Base-by-base conservation (phyloP, 2,113 vertebrate genomes). In the Saguinus imperator region DNA sequence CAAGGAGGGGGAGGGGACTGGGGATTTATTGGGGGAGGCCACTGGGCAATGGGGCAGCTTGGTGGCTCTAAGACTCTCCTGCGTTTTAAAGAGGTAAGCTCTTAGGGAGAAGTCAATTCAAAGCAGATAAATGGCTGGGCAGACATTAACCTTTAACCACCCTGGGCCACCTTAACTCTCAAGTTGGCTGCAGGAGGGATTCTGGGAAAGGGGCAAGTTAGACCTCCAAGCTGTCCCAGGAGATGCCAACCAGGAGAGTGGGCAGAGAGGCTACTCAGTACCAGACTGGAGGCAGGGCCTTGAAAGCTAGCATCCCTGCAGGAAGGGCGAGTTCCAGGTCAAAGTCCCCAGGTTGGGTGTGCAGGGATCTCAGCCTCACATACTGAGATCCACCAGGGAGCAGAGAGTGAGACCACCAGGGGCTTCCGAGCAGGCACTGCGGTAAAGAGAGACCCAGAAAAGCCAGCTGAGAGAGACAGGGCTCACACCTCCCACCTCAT, bases 1-100 rank as follows among this genome's bases (percentile, higher is more conserved):
- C 98, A 97, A 97, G 92, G 98, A 97, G 10, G 35, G 95, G 95
- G 6, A 58, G 0, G 0, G 3, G 40, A 40, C 70, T 55, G 83
- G 48, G 88, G 94, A 83, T 40, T 96, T 88, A 89, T 45, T 48
- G 66, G 17, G 82, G 13, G 45, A 82, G 86, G 86, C 4, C 77
- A 0, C 45, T 3, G 35, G 45, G 23, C 87, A 16, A 4, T 1
- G 75, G 58, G 48, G 37, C 27, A 16, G 77, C 57, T 40, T 20
- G 3, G 13, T 11, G 87, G 45, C 40, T 55, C 32, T 3, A 64
- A 84, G 91, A 40, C 13, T 29, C n/a, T 87, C 43, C 76, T 88
- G 76, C 8, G 23, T 97, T 95, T 96, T 89, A 89, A 97, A 94
- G 88, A 80, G 48, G 73, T 4, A 18, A 16, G 14, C 23, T 89